Base-by-base conservation (phyloP, 1,140 invertebrate species). In the Drosophila novamexicana region DNA sequence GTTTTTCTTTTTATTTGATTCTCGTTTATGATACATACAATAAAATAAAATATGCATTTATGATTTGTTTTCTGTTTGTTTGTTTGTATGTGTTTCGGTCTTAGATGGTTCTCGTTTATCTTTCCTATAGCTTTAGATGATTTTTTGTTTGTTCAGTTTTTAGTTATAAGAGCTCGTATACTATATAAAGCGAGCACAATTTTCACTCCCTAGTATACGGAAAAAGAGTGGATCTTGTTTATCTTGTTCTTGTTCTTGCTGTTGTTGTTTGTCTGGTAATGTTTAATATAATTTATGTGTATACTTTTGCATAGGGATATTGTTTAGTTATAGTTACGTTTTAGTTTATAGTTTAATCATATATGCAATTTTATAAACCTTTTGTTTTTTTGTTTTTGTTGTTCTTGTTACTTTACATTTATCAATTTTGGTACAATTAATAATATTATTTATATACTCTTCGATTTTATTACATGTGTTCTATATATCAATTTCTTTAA, bases 371-470 rank as follows among this genome's bases (percentile, higher is more conserved):
- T 86, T 82, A 73, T 86, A 79, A 88, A 83, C 82, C 70, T 75
- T 81, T 67, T 52, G 14, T 57, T 59, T 47, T 57, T 36, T 37
- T 53, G 29, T 22, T 14, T 37, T 47, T 45, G 7, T 75, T 42
- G 47, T 73, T 40, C 63, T 79, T 59, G 47, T 81, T 67, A 78
- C 79, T 79, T 89, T 90, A 89, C 85, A 88, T 53, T 81, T 81
- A 85, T 90, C 77, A 89, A 89, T 85, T 80, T 85, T 79, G 85
- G 75, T 89, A 90, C 80, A 89, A 75, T 89, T 85, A 81, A 66
- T 73, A 66, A 56, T 74, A 69, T 69, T 73, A 16, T 56, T 74
- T 29, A 68, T 74, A 74, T 72, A 66, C 50, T 45, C 32, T 69
- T 45, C 16, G 36, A 57, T 67, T 58, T 70, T 70, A 54, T 72